Base-by-base conservation (phyloP, 2,888 invertebrate genomes). In the Epistrophe grossulariae region DNA sequence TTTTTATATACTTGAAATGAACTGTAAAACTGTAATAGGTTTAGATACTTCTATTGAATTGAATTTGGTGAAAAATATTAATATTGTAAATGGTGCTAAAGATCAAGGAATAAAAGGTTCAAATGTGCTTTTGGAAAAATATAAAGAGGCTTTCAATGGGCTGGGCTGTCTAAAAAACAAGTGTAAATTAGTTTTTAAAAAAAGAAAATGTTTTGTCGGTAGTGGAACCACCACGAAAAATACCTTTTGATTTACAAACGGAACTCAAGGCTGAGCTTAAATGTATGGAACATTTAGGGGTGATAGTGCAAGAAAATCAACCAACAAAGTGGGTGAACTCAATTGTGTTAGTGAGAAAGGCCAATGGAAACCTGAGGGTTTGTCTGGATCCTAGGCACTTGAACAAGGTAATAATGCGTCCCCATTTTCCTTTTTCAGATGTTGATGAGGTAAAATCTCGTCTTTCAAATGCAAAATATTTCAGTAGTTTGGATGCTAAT, bases 1-100 rank as follows among this genome's bases (percentile, higher is more conserved):
- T 74, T 64, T 74, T 52, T 31, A 64, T 52, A 55, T 74, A 24
- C 19, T 74, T 43, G 24, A 64, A 43, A 40, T 74, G 52, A 55
- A 50, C 13, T 64, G 55, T 74, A 62, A 64, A 64, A 52, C 55
- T 40, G 19, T 74, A 11, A 64, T 74, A 55, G 64, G 74, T 1
- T 13, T 74, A 50, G 40, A 62, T n/a, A 48, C 72, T 7, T 74
- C 74, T 35, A 10, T 64, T 15, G 13, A 74, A 74, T 15, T 64
- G 13, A 74, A 74, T 74, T 74, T 74, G 6, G 24, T 31, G 4
- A 6, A 31, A 31, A 31, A 31, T 31, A 31, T 31, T 31, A 31
- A 31, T 31, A 31, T 31, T 31, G 7, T 31, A 31, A 4, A 31
- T 31, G 7, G 31, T 31, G 31, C 31, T 31, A 31, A 31, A 31